Evolutionary conservation across 2,113 vertebrate genomes (phyloP).

Genomic region (Psilopsiagon aymara): DNA sequence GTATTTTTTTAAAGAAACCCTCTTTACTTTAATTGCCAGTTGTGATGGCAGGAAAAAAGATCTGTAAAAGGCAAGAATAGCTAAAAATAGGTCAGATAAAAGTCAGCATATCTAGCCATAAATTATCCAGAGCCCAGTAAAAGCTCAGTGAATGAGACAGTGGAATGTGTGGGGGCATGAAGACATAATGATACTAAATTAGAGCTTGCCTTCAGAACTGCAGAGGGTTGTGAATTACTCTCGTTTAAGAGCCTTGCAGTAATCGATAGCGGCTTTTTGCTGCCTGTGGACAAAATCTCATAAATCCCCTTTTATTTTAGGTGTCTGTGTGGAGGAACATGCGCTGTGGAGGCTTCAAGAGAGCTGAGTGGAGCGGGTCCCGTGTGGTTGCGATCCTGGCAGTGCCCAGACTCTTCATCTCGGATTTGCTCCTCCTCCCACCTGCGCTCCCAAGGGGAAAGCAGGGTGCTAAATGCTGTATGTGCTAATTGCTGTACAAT

Average conservation of each 20-base stretch:
- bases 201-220: slow-evolving; percentile 65
- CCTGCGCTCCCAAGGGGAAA: background rate
- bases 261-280: slow-evolving; percentile 52
- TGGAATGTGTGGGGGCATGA: slow-evolving; percentile 73
- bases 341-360: background rate
- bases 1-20: background rate
- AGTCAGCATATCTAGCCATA: slow-evolving; percentile 65
- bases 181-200: slow-evolving; percentile 77
- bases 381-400: accelerated
- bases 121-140: slow-evolving; percentile 68
- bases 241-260: slow-evolving; percentile 47
- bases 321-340: background rate
- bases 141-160: slow-evolving; percentile 72
- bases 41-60: slow-evolving; percentile 36
- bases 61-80: slow-evolving; percentile 46
- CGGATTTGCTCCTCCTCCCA: background rate
- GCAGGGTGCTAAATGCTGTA: background rate
- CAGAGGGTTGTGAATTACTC: slow-evolving; percentile 65
- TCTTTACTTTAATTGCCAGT: slow-evolving; percentile 66
- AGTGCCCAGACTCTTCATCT: accelerated
- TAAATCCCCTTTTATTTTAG: slow-evolving; percentile 43
- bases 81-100: slow-evolving; percentile 73
- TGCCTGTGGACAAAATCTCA: slow-evolving; percentile 43
- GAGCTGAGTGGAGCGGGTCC: background rate
- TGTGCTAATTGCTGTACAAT: slow-evolving; percentile 25